A percentile compares a stretch with the other conserved stretches of the same genome.
phyloP scores from a whole-genome alignment of 2,113 vertebrate genomes.

The Lagopus muta region DNA sequence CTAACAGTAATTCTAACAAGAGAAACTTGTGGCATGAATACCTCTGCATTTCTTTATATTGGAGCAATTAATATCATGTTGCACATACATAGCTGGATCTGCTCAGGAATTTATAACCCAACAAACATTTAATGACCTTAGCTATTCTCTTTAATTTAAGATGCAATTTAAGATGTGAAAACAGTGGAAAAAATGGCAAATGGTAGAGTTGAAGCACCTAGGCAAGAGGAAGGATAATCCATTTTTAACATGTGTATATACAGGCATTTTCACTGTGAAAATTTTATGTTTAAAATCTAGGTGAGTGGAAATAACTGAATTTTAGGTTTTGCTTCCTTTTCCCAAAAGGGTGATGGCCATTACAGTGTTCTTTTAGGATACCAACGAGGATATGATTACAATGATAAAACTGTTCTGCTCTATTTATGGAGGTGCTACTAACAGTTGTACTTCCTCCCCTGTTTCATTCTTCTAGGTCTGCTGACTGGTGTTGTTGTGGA shows the following conservation, averaged over 20 bases:
- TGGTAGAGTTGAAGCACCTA: neutral
- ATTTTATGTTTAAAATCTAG: neutral
- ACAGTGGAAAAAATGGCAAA: neutral
- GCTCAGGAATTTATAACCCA: neutral
- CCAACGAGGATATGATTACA: neutral
- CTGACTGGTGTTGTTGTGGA: slow-evolving; percentile 97
- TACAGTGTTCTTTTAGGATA: neutral
- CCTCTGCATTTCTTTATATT: neutral
- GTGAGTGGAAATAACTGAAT: neutral
- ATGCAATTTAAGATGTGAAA: neutral
- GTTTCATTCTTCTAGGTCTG: slow-evolving; percentile 79
- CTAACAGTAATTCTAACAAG: neutral
- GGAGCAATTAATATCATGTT: neutral
- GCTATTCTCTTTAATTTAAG: neutral
- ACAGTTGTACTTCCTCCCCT: neutral
- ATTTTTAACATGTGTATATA: rapidly evolving
- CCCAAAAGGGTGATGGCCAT: neutral
- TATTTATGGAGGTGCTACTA: neutral
- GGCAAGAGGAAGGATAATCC: neutral
- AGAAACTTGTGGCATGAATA: neutral
- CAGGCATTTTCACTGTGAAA: neutral
- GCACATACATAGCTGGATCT: neutral
- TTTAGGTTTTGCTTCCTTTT: neutral
- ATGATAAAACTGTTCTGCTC: neutral
- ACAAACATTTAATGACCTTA: neutral